Base-by-base conservation (phyloP, 1,140 invertebrate species). In the Drosophila suzukii region DNA sequence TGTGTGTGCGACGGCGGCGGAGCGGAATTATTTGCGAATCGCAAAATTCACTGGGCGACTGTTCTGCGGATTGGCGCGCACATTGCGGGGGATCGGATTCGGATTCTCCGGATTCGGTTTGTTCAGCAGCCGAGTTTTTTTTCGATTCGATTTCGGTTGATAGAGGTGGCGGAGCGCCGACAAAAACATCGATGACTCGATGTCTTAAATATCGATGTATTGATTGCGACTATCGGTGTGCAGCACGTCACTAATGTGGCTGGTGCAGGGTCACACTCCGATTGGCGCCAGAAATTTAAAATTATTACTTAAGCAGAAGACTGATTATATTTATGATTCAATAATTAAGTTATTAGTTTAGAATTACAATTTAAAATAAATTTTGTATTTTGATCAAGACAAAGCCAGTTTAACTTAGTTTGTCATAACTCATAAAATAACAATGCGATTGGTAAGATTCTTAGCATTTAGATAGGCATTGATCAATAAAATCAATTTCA, bases 51-150 rank as follows among this genome's bases (percentile, higher is more conserved):
- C 65, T 71, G 5, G 5, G 34, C 27, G 49, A 70, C 39, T 47
- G 50, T 57, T 32, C 56, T 12, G 43, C 30, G 12, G 20, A 32
- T 41, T 39, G 41, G 67, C 67, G 67, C 67, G 67, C 67, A 70
- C 67, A 71, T 71, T 17, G 30, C 43, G 13, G 15, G 12, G 34
- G 24, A 61, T 46, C 7, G 32, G 32, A 34, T 10, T 70, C 44
- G 46, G 56, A 47, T 27, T 27, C 20, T 24, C 8, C 44, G 44
- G 27, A 61, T 46, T 70, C 60, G 46, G 58, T 38, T 24, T 4
- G 32, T 27, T 63, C 55, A 59, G 47, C 30, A n/a, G 7, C 34
- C 32, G 17, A 15, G 12, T 54, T 54, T 54, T 51, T 51, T 49
- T 51, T 51, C 49, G 49, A 51, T 51, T 27, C 5, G 27, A 27